Evolutionary conservation across 2,888 invertebrate species (phyloP).

Genomic region (Drosophila stalkeri): DNA sequence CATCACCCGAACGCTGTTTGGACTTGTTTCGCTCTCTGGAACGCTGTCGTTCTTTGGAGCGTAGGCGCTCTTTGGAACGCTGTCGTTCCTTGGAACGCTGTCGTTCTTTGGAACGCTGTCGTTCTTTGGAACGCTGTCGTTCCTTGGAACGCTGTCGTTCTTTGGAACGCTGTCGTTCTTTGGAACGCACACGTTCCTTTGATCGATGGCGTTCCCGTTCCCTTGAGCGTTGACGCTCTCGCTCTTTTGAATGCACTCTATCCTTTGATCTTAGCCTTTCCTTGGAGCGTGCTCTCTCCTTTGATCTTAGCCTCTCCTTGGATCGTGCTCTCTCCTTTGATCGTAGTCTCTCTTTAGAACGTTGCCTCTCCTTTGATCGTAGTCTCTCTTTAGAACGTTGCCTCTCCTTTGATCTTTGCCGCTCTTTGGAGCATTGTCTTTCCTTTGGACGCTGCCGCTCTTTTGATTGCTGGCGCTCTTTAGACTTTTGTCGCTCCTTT

Average conservation of each 20-base stretch:
- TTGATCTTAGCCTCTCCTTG: conserved; percentile 29
- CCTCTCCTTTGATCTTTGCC: conserved; percentile 34
- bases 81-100: conserved; percentile 13
- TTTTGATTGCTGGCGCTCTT: conserved; percentile 39
- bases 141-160: conserved; percentile 19
- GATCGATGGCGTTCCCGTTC: conserved; percentile 16
- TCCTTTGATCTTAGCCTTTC: conserved; percentile 16
- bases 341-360: conserved; percentile 25
- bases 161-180: conserved; percentile 22
- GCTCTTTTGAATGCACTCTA: conserved; percentile 27
- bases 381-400: conserved; percentile 36
- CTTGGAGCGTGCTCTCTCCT: conserved; percentile 11
- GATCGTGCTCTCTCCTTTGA: conserved; percentile 36
- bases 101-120: not conserved
- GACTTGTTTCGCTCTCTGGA: conserved; percentile 27
- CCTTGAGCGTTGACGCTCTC: conserved; percentile 24
- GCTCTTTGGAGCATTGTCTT: conserved; percentile 37
- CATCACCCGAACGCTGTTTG: conserved; percentile 8
- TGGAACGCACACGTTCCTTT: conserved; percentile 20
- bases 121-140: conserved; percentile 21
- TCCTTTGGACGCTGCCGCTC: conserved; percentile 31
- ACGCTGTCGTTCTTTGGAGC: conserved; percentile 19
- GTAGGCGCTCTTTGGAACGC: conserved; percentile 21
- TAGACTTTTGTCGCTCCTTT: conserved; percentile 26
- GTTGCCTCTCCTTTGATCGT: conserved; percentile 33